Evolutionary conservation across 2,113 vertebrate species (phyloP).

Genomic region (Cephalophus harveyi): DNA sequence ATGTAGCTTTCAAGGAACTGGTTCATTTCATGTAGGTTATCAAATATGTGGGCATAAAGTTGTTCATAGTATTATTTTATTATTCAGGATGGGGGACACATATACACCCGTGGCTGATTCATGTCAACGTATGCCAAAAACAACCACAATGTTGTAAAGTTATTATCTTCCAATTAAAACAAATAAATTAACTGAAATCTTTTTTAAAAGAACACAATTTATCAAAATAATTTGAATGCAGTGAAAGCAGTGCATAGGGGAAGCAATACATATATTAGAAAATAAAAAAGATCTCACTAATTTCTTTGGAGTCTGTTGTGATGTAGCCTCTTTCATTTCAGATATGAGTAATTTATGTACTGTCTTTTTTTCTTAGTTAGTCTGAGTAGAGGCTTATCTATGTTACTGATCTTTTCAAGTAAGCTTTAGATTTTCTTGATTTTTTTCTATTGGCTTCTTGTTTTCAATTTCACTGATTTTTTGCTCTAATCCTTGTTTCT

Average conservation of each 20-base stretch:
- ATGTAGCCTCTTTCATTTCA: not conserved
- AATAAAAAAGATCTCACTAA: not conserved
- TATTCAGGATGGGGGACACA: not conserved
- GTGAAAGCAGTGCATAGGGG: not conserved
- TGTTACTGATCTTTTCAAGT: too few relatives aligned
- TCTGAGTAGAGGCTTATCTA: too few relatives aligned
- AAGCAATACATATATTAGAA: not conserved
- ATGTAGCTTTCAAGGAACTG: not conserved
- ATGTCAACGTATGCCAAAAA: not conserved
- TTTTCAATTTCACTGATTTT: not conserved
- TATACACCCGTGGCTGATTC: fast-evolving
- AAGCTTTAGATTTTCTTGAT: too few relatives aligned
- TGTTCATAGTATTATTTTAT: not conserved
- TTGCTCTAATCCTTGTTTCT: not conserved
- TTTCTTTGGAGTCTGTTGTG: not conserved
- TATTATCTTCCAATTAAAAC: not conserved
- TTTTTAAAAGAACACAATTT: not conserved
- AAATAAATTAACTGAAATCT: not conserved
- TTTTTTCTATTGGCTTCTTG: too few relatives aligned
- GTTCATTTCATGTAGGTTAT: not conserved
- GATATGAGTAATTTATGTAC: not conserved
- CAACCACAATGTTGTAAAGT: not conserved
- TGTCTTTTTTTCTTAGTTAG: not conserved
- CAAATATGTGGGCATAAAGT: not conserved
- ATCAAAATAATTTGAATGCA: not conserved